phyloP scores from a whole-genome alignment of 2,113 vertebrate species.

The Thamnophis sirtalis region DNA sequence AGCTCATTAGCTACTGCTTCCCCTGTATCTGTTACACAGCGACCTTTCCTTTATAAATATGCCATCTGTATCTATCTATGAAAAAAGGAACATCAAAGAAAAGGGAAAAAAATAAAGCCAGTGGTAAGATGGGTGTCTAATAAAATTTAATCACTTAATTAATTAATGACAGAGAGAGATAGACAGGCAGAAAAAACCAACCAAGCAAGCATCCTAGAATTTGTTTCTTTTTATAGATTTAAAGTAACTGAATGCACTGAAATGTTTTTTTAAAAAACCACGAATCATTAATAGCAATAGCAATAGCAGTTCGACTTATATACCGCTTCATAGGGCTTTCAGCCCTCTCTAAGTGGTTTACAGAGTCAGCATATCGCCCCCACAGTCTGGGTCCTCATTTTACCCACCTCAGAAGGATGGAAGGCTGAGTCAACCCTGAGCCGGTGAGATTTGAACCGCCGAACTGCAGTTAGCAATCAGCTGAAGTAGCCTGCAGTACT shows the following conservation, averaged over 20 bases:
- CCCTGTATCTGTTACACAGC: neutral
- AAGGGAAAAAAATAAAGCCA: neutral
- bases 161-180: no score
- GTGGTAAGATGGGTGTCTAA: neutral
- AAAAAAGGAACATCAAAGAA: neutral
- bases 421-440: no score
- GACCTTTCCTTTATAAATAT: constrained; percentile 29
- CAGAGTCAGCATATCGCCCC: no score
- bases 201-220: neutral
- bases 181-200: neutral
- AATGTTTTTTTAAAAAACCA: neutral
- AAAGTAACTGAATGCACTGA: neutral
- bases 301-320: no score
- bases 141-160: neutral
- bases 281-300: no score
- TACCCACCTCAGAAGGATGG: no score
- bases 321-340: no score
- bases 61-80: neutral
- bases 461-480: no score
- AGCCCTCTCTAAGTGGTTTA: no score
- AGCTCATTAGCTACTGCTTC: neutral
- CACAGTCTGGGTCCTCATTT: no score
- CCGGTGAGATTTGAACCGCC: no score
- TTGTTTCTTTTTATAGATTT: neutral
- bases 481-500: no score